Evolutionary conservation across 2,888 invertebrate genomes (phyloP).

Genomic region (Sympetrum striolatum): DNA sequence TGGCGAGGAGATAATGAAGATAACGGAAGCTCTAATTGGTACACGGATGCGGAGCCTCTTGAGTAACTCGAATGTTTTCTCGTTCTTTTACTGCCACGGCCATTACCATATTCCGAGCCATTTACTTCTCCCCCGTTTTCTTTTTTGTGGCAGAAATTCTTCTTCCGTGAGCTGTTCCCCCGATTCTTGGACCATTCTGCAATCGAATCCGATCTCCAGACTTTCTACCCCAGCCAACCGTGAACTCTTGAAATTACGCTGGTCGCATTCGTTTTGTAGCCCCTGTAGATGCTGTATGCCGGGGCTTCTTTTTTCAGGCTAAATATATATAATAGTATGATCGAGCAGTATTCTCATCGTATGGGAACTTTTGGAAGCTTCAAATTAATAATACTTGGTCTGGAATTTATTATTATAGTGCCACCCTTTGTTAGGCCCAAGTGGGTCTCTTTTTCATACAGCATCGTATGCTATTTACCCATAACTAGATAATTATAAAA

Average conservation of each 20-base stretch:
- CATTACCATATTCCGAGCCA: not conserved
- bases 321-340: no score
- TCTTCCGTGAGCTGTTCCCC: no score
- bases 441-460: no score
- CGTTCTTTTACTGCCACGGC: not conserved
- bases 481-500: no score
- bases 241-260: not conserved
- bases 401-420: no score
- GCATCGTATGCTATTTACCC: no score
- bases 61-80: not conserved
- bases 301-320: not conserved
- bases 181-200: not conserved
- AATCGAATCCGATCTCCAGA: not conserved
- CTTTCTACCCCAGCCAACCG: not conserved
- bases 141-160: no score
- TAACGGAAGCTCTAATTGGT: not conserved
- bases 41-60: not conserved
- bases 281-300: not conserved
- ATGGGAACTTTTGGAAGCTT: no score
- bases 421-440: no score
- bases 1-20: not conserved
- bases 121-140: not conserved
- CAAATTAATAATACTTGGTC: no score
- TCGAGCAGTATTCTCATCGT: no score
- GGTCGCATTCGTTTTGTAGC: not conserved